Evolutionary conservation across 2,797 vertebrate genomes (phyloP), one percentile per base, ranked within the genome.

Genomic region (Semaprochilodus insignis): DNA sequence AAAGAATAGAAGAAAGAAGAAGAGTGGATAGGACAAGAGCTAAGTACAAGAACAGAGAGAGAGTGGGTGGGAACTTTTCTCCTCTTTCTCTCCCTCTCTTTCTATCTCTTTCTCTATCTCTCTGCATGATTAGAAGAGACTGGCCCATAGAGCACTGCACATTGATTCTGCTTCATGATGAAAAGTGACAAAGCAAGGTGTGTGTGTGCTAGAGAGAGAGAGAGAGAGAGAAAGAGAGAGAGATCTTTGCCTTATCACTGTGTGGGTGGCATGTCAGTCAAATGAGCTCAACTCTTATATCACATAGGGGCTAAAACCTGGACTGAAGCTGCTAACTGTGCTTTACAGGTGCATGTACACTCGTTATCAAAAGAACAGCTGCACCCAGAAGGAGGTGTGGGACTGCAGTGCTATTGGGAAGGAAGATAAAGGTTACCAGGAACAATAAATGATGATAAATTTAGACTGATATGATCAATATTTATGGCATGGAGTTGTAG

Each of bases 111-210:
- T 81, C 74, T 71, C 54, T 83, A 70, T 55, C 66, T 83, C 31
- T 67, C 84, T 72, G 63, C 82, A 85, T 86, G 79, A 86, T 84
- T 84, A 86, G 76, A 88, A 83, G 72, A 81, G 55, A 80, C 62
- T 82, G 74, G 85, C 67, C 73, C 74, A 66, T 75, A 81, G 67
- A 74, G 65, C 3, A 17, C 54, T 44, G 79, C 27, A 54, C 77
- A 86, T 82, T 81, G 74, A 83, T 85, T 88, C 85, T 82, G 60
- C 77, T 79, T 71, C 66, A 85, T 86, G 85, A 88, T 88, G 75
- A 89, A 89, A 88, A 87, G 80, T 82, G 62, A 78, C 70, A 77
- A 54, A 63, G 69, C 63, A 81, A 84, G 78, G 80, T 69, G 51
- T 74, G 77, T 70, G 78, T 80, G 80, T 60, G 76, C 71, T 67